phyloP scores from a whole-genome alignment of 2,113 vertebrate species.

The Phrynosoma blainvillii region DNA sequence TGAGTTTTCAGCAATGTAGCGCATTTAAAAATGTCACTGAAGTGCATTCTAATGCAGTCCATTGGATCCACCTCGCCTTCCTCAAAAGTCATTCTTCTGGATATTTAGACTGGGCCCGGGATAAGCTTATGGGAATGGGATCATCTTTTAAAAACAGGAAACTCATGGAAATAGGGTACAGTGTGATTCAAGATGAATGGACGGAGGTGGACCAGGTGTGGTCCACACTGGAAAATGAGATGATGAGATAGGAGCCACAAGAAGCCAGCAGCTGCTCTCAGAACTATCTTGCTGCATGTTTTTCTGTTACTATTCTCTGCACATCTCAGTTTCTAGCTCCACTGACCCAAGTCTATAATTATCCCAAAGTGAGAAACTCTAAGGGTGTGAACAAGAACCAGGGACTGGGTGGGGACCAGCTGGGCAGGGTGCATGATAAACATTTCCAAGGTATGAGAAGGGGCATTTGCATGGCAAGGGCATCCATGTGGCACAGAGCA shows the following conservation, averaged over 20 bases:
- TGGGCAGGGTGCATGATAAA: background rate
- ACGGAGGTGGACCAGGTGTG: too few relatives aligned
- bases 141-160: background rate
- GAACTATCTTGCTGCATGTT: background rate
- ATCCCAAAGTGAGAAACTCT: background rate
- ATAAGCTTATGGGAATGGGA: background rate
- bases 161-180: background rate
- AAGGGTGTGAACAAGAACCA: background rate
- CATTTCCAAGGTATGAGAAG: background rate
- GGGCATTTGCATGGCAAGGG: background rate
- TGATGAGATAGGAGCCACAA: background rate
- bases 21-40: too few relatives aligned
- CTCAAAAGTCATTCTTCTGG: background rate
- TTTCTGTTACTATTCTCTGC: constrained; percentile 3
- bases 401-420: background rate
- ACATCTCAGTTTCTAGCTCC: background rate
- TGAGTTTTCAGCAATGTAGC: too few relatives aligned
- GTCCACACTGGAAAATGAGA: background rate
- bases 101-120: background rate
- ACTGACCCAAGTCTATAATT: background rate
- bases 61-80: too few relatives aligned
- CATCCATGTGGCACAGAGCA: background rate
- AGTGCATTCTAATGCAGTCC: too few relatives aligned
- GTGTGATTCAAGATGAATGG: background rate
- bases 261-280: background rate